Conservation (phyloP, 1,140 invertebrate genomes). For the Archegozetes longisetosus region DNA sequence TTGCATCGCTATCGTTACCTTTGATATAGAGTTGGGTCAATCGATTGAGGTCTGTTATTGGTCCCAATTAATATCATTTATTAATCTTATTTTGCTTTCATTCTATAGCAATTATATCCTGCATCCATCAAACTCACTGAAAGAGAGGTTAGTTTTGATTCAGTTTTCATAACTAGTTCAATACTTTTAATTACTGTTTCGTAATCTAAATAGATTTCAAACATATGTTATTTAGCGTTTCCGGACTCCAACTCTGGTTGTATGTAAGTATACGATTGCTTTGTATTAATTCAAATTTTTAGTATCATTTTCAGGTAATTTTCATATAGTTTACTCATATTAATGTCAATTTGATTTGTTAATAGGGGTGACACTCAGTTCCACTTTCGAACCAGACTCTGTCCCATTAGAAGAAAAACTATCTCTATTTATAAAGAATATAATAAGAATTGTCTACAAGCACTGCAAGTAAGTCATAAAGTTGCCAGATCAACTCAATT, state of each 20-base stretch:
- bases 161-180: background rate
- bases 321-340: constrained; percentile 1
- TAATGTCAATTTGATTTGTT: constrained; percentile 33
- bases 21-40: constrained; percentile 94
- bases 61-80: background rate
- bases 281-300: background rate
- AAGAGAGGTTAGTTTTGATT: constrained; percentile 44
- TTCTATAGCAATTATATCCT: constrained; percentile 64
- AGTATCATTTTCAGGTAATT: background rate
- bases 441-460: constrained; percentile 29
- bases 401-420: constrained; percentile 13
- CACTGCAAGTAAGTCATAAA: constrained; percentile 27
- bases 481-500: background rate
- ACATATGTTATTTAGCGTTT: constrained; percentile 95
- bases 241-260: constrained; percentile 84
- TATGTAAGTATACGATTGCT: background rate
- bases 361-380: constrained; percentile 97
- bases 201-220: constrained; percentile 46
- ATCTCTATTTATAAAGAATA: constrained; percentile 20
- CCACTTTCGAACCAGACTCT: constrained; percentile 63
- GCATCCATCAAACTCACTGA: constrained; percentile 61
- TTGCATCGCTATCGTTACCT: constrained; percentile 92
- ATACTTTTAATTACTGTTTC: constrained; percentile 5
- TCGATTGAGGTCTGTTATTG: constrained; percentile 65
- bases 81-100: constrained; percentile 24